Evolutionary conservation across 2,888 invertebrate genomes (phyloP).

Genomic region (Xanthia icteritia): DNA sequence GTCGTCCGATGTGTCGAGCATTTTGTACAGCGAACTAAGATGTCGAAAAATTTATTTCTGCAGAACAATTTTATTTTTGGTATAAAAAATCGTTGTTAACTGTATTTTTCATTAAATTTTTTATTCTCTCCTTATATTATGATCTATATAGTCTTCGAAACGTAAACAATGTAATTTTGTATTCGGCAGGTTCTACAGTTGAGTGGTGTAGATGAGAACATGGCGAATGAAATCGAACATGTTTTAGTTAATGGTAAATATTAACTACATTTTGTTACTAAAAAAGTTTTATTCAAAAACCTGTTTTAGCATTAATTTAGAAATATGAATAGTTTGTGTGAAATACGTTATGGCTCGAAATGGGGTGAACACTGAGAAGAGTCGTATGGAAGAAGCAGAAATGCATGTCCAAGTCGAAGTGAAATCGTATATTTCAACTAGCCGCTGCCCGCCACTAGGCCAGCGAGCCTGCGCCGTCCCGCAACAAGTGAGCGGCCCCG

Average conservation of each 20-base stretch:
- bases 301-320: neutral
- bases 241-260: slow-evolving; percentile 92
- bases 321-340: too few species aligned
- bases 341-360: too few species aligned
- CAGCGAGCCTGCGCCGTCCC: too few species aligned
- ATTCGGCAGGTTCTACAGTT: slow-evolving; percentile 93
- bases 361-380: too few species aligned
- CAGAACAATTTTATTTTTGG: neutral
- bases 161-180: neutral
- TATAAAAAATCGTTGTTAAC: neutral
- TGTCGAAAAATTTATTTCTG: too few species aligned
- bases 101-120: neutral
- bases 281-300: neutral
- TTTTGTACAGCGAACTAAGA: neutral
- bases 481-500: too few species aligned
- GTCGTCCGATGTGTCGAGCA: neutral
- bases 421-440: neutral
- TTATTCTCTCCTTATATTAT: neutral
- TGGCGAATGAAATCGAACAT: slow-evolving; percentile 97
- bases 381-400: neutral
- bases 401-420: neutral
- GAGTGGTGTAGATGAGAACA: slow-evolving; percentile 95
- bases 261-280: neutral
- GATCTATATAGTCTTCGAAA: neutral
- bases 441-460: too few species aligned